Percentiles rank a stretch among this genome's conserved stretches.
These are phyloP conservation scores for Troilus luridus DNA, from an alignment of 2,888 invertebrate species.

Conservation along the genomic window DNA sequence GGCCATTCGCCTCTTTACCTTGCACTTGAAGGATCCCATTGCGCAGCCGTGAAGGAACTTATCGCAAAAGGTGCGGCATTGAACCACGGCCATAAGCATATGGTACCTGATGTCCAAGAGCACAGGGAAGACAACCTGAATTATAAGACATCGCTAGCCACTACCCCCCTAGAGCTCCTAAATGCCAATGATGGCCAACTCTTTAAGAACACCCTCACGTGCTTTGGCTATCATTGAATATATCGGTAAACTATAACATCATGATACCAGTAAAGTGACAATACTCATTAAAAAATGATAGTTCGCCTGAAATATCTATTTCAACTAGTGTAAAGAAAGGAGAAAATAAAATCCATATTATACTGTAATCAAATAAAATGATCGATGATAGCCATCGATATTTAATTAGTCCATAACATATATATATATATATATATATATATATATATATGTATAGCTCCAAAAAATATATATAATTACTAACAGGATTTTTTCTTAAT, in stretches of 20 bases:
- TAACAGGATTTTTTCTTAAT: no score
- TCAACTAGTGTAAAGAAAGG: no score
- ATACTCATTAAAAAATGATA: no score
- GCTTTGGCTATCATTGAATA: neutral
- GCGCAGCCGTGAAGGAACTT: neutral
- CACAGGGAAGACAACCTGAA: neutral
- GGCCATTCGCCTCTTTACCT: constrained; percentile 14
- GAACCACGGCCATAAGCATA: neutral
- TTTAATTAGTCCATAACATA: no score
- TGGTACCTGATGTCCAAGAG: neutral
- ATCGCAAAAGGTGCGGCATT: neutral
- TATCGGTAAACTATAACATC: neutral
- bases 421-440: no score
- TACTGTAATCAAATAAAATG: no score
- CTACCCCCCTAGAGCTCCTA: neutral
- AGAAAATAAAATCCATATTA: no score
- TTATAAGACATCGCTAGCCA: neutral
- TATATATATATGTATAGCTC: no score
- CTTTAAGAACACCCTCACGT: neutral
- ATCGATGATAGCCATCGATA: no score
- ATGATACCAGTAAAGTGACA: no score
- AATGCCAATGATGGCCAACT: neutral
- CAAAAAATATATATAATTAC: no score
- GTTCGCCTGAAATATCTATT: no score
- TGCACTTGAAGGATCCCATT: neutral